Evolutionary conservation across 2,113 vertebrate species (phyloP).

Genomic region (Microtus ochrogaster): DNA sequence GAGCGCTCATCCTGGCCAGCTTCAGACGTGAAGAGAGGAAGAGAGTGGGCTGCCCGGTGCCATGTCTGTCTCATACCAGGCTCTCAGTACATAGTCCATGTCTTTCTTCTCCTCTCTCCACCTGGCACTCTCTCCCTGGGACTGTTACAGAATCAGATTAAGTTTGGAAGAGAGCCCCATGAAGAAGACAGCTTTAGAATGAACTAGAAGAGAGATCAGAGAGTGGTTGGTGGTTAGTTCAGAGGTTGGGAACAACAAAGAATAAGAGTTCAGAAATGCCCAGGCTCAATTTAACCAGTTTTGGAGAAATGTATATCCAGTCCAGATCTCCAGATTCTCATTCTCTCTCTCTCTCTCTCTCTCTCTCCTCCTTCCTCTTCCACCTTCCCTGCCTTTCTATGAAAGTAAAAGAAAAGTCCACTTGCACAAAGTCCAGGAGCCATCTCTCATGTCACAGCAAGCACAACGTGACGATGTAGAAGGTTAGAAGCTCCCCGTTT

Average conservation of each 20-base stretch:
- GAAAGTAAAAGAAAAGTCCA: background rate
- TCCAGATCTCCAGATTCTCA: background rate
- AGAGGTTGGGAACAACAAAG: background rate
- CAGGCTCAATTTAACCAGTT: background rate
- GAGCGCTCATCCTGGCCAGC: background rate
- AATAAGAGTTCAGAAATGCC: constrained; percentile 17
- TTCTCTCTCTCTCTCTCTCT: background rate
- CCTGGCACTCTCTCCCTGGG: background rate
- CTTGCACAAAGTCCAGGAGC: background rate
- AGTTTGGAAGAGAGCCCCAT: background rate
- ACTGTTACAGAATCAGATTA: constrained; percentile 11
- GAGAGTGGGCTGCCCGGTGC: background rate
- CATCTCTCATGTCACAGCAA: background rate
- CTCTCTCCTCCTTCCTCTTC: background rate
- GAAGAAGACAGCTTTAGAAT: background rate
- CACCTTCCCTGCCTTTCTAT: background rate
- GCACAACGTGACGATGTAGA: background rate
- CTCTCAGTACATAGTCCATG: background rate
- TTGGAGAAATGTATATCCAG: constrained; percentile 8
- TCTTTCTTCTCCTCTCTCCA: constrained; percentile 3
- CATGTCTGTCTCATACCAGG: background rate
- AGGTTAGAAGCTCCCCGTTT: background rate
- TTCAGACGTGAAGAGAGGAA: background rate
- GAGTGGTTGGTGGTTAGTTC: background rate
- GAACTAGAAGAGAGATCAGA: background rate